Evolutionary conservation across 2,797 vertebrate species (phyloP), one percentile per base, ranked within the genome.

Genomic region (Sebastes steindachneri): DNA sequence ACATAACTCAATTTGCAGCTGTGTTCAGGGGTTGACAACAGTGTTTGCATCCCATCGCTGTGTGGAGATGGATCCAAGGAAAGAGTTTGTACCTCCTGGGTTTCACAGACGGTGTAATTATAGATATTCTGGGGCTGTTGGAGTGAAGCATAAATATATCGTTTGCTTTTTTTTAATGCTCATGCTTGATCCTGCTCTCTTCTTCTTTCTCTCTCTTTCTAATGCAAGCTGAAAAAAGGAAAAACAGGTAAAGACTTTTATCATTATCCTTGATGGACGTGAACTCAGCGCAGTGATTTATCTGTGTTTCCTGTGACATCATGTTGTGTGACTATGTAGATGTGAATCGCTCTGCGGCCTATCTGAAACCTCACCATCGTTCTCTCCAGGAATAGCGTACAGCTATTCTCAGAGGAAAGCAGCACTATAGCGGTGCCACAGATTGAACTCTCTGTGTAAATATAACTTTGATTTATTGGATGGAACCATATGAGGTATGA

Each of bases 181-280:
- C 31, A 73, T 58, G 54, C 65, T 85, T 64, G 33, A 77, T 82
- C 57, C 73, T 73, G 57, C 63, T 78, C 59, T 89, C 72, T 88
- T 17, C 59, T 70, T 89, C 28, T 85, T 23, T 86, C 45, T 85
- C 51, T 73, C 41, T 79, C 41, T 80, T 58, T 88, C 65, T 76
- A 69, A 86, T 86, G 93, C 95, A 88, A 90, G 81, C 93, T 65
- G 54, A 77, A 88, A 86, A 87, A 3, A 55, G 83, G 91, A 87
- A 92, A 80, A 83, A 68, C 84, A 95, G 95, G 95, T 95, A 95
- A 94, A 88, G 29, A 67, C 35, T 74, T 77, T 69, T 31, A 29
- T 80, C 48, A 57, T 60, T 64, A 62, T 66, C 25, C 2, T 1
- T 33, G 45, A 25, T 77, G 58, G 57, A 70, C 21, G 48, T 74